Base-by-base conservation (phyloP, 2,113 vertebrate genomes). In the Microtus richardsoni region DNA sequence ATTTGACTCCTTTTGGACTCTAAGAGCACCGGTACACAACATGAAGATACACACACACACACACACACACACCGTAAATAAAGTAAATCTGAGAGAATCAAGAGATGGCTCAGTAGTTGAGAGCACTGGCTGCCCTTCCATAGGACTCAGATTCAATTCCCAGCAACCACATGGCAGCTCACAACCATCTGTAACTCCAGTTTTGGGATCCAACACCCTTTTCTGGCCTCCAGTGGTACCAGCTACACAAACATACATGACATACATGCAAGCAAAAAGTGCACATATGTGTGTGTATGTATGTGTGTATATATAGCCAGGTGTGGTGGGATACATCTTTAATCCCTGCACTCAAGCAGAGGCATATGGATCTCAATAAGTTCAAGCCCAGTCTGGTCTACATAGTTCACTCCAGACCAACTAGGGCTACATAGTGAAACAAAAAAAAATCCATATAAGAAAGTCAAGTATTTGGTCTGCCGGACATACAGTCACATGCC, bases 211-310 rank as follows among this genome's bases (percentile, higher is more conserved):
- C 52, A 58, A 58, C 21, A n/a, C 52, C 33, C 8, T n/a, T 11
- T n/a, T 52, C 36, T 79, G 36, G 36, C 19, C 70, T 73, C 70
- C 70, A 73, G 70, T 73, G 33, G 33, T 5, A 58, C 33, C 78
- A 58, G 21, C 16, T 33, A 79, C 16, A 82, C 22, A 58, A 22
- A 8, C 36, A 82, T 13, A 58, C 21, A 58, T 54, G 49, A 26
- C 52, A 82, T 24, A 58, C 21, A 58, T 58, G 33, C 19, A 58
- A 58, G 77, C 49, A 80, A 80, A n/a, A 19, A 47, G 47, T 47
- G 47, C 47, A 3, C 17, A 16, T 58, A 1, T 5, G 1, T 58
- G 5, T 58, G 19, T 21, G 5, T 21, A 0, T 19, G 3, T 17
- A 5, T 54, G 4, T 54, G 10, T 39, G 21, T 52, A 11, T 52